Percentiles rank a stretch among this genome's conserved stretches.
Evolutionary conservation across 1,140 invertebrate species (phyloP).

Genomic region (Drosophila auraria): DNA sequence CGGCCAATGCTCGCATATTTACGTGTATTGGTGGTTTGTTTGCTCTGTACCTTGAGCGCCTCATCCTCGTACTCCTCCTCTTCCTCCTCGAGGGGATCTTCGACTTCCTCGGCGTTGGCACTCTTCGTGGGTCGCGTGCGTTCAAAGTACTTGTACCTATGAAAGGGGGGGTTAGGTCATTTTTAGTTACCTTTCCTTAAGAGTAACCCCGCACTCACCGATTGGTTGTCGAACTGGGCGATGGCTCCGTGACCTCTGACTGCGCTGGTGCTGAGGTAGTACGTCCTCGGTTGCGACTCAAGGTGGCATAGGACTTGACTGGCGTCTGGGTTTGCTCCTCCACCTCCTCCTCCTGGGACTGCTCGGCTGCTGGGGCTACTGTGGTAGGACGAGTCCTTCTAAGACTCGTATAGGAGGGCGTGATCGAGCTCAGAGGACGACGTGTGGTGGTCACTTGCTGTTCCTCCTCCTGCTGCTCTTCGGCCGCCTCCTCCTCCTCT

Average conservation of each 20-base stretch:
- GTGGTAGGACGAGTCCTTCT: constrained; percentile 87
- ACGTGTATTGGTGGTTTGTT: constrained; percentile 68
- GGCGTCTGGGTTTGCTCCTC: constrained; percentile 62
- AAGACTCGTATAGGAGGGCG: constrained; percentile 89
- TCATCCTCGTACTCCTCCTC: constrained; percentile 69
- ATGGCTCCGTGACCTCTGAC: constrained; percentile 30
- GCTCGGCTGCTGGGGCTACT: constrained; percentile 67
- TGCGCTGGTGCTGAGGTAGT: constrained; percentile 13
- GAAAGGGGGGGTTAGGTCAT: background rate
- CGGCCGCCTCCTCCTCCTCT: constrained; percentile 18
- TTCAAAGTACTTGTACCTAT: constrained; percentile 77
- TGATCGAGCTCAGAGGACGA: constrained; percentile 60
- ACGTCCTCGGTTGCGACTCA: constrained; percentile 63
- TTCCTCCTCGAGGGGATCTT: constrained; percentile 41
- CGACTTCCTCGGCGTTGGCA: constrained; percentile 14
- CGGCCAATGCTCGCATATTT: constrained; percentile 82
- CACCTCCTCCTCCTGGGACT: constrained; percentile 63
- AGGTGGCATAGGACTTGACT: constrained; percentile 60
- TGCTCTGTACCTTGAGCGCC: constrained; percentile 71
- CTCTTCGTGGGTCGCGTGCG: constrained; percentile 66
- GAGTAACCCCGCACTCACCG: constrained; percentile 25
- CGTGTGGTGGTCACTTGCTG: constrained; percentile 60
- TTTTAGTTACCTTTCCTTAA: too few species aligned
- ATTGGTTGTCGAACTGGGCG: constrained; percentile 57
- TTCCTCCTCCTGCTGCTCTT: constrained; percentile 82